Base-by-base conservation (phyloP, 64 coral and sea anemone genomes). In the Montipora cactus region DNA sequence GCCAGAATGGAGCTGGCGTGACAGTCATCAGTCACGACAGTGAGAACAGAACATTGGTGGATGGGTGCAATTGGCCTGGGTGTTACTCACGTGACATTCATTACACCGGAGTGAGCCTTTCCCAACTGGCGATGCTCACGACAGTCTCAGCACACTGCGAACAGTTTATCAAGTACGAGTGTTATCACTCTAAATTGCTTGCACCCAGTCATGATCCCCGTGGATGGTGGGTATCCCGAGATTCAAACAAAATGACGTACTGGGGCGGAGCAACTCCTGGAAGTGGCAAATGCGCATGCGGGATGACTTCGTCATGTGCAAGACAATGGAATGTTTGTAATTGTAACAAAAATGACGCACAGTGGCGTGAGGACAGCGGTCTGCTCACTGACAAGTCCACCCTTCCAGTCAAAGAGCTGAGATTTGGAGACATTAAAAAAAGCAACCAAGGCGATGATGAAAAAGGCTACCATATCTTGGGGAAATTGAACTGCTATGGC, bases 121-220 rank as follows among this genome's bases (percentile, higher is more conserved):
- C 58, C 46, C 80, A 82, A 57, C 58, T 82, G 11, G 58, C 55
- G 14, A 82, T 9, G 6, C 80, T 82, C 13, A 82, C 80, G n/a
- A 45, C 8, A 12, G 58, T 82, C 55, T 82, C 80, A 8, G 16
- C 25, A 82, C 53, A 82, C 80, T 82, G 80, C 28, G 55, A 64
- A 62, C 80, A 82, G 80, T 82, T 82, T 28, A 82, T 82, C 55
- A 82, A 64, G n/a, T 82, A 82, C 14, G 57, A 82, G 51, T 82
- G 80, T 47, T 45, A 64, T 66, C 8, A 7, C 4, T 62, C 80
- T 3, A 2, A 2, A 4, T 28, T 82, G 3, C 1, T 0, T 5
- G 10, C 8, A 1, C 3, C 4, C 10, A 0, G 9, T 0, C 2
- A 10, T 2, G 0, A 0, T 7, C 53, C 53, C 5, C 1, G 8